Conservation (phyloP, 2,888 invertebrate species). For the Drosophila birchii region DNA sequence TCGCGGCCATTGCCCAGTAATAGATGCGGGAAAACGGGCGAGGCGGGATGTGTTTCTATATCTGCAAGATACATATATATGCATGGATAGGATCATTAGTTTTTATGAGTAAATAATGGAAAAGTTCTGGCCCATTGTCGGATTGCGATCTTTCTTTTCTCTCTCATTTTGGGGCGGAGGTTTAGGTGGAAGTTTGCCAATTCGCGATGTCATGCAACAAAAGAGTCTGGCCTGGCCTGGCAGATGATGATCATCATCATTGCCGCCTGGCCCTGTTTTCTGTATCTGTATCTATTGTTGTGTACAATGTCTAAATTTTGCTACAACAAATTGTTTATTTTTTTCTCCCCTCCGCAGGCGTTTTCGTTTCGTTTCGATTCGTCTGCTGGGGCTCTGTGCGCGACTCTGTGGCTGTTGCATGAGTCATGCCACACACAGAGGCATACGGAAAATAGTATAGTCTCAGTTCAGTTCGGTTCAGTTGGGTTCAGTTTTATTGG, state of each 20-base stretch:
- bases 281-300: conserved; percentile 51
- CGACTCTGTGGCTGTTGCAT: conserved; percentile 62
- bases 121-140: conserved; percentile 44
- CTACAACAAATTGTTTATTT: conserved; percentile 74
- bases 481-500: conserved; percentile 74
- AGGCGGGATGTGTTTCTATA: conserved; percentile 90
- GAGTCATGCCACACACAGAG: conserved; percentile 66
- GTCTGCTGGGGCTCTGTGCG: conserved; percentile 45
- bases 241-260: conserved; percentile 39
- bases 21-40: conserved; percentile 91
- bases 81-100: conserved; percentile 45
- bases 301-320: conserved; percentile 75
- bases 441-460: conserved; percentile 35
- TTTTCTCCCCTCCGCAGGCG: conserved; percentile 23
- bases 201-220: conserved; percentile 79
- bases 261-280: conserved; percentile 48
- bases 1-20: conserved; percentile 93
- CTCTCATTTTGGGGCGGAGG: conserved; percentile 7
- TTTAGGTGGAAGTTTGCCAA: conserved; percentile 60
- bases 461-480: conserved; percentile 65
- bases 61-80: conserved; percentile 84
- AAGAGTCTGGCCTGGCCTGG: conserved; percentile 56
- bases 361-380: conserved; percentile 65
- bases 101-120: conserved; percentile 54
- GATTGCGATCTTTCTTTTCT: conserved; percentile 22